Evolutionary conservation across 2,797 vertebrate species (phyloP).

Genomic region (Poeciliopsis presidionis): DNA sequence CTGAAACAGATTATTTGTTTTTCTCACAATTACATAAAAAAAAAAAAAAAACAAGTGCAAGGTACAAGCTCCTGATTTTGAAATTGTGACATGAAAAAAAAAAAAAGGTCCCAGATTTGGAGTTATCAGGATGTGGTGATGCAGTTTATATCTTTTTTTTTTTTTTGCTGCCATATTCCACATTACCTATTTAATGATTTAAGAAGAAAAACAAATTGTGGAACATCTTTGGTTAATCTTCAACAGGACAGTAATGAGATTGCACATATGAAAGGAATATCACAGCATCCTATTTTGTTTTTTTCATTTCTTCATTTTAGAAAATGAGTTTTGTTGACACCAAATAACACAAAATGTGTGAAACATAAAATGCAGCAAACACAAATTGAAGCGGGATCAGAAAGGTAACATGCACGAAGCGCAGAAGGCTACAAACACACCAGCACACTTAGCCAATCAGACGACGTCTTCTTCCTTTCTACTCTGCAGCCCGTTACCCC

Average conservation of each 20-base stretch:
- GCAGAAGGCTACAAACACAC: slow-evolving; percentile 38
- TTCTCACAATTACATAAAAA: background rate
- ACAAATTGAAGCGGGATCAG: slow-evolving; percentile 17
- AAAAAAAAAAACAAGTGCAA: background rate
- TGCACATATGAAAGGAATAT: background rate
- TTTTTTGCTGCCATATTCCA: background rate
- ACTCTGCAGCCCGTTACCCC: slow-evolving; percentile 47
- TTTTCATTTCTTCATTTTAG: background rate
- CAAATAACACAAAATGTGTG: slow-evolving; percentile 16
- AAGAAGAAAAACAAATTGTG: background rate
- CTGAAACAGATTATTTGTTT: background rate
- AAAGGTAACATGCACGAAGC: slow-evolving; percentile 16
- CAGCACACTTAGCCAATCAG: slow-evolving; percentile 73
- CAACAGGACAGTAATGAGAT: no score
- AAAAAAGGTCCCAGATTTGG: background rate
- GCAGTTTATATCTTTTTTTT: background rate
- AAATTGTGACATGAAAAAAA: background rate
- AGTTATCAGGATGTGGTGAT: background rate
- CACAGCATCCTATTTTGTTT: background rate
- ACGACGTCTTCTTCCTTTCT: slow-evolving; percentile 56
- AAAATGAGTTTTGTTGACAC: background rate
- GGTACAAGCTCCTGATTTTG: background rate
- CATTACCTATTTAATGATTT: background rate
- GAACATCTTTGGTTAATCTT: background rate
- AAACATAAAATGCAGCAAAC: slow-evolving; percentile 1